phyloP scores from a whole-genome alignment of 2,113 vertebrate genomes.

The Sturnira hondurensis region DNA sequence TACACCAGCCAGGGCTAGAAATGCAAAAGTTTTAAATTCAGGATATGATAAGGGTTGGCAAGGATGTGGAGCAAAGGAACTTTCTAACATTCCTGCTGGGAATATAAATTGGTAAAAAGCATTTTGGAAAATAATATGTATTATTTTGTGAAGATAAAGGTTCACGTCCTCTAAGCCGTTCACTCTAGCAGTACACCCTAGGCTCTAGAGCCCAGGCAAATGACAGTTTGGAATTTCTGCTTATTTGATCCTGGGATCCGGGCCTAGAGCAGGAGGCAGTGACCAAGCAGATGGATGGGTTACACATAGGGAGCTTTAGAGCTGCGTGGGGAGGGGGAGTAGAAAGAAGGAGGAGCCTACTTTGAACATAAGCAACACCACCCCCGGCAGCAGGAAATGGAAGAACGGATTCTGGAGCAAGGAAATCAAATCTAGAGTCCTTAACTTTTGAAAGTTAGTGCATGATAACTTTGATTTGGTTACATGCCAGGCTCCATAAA shows the following conservation, averaged over 20 bases:
- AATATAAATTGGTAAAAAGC: not conserved
- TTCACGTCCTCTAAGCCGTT: not conserved
- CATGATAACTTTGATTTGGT: slow-evolving; percentile 25
- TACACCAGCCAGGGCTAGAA: too few species aligned
- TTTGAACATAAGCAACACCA: not conserved
- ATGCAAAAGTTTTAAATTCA: slow-evolving; percentile 8
- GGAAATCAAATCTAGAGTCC: not conserved
- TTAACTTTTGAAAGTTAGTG: not conserved
- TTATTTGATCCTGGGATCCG: not conserved
- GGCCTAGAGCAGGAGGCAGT: not conserved
- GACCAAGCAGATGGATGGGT: not conserved
- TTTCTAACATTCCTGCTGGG: not conserved
- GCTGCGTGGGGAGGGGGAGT: not conserved
- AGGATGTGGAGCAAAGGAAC: not conserved
- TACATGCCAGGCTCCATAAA: not conserved
- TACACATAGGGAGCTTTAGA: not conserved
- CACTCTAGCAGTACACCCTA: not conserved
- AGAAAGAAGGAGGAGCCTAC: not conserved
- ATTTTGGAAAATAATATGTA: slow-evolving; percentile 25
- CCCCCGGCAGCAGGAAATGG: not conserved
- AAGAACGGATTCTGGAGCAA: not conserved
- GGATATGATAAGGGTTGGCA: not conserved
- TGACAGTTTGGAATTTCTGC: not conserved
- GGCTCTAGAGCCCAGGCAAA: not conserved
- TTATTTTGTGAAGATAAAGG: slow-evolving; percentile 20